Base-by-base conservation (phyloP, 2,888 invertebrate genomes). In the Drosophila fungiperda region DNA sequence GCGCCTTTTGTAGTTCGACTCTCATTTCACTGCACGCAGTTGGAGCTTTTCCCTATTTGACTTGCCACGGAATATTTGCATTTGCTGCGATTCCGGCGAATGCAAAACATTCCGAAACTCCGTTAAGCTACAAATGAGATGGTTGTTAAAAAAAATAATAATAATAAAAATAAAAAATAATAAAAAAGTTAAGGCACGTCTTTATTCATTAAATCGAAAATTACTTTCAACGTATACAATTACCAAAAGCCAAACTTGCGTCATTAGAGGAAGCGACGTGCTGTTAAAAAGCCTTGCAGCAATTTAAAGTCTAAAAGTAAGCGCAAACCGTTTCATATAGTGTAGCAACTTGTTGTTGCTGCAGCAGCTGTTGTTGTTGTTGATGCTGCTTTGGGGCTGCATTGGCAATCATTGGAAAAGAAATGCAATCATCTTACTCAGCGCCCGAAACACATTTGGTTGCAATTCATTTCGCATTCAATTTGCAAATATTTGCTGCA, bases 341-440 rank as follows among this genome's bases (percentile, higher is more conserved):
- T 38, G 38, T n/a, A 38, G 55, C 38, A 38, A 40, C 29, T n/a
- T 40, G 62, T 45, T 58, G 55, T 40, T 23, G 23, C 7, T 23
- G 45, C 17, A 38, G 38, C 38, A 15, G 36, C 36, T 15, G 7
- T 15, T 36, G 35, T 35, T 5, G 40, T 3, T 42, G 42, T 6
- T 42, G 42, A 1, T 20, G 42, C 87, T 83, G 84, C 42, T 53
- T 33, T 45, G 66, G 29, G 49, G 45, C 62, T 9, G 48, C 49
- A 68, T 74, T 73, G 70, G 67, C 83, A 90, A 90, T 88, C 73
- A 83, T 86, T 89, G 78, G 53, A 69, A 83, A 89, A 83, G 76
- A 87, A 90, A 87, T 87, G 87, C 87, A 87, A 87, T 90, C 87
- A 89, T 77, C 77, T 87, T 90, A 71, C 79, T 62, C 80, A 79